phyloP scores from a whole-genome alignment of 2,888 invertebrate species.

The Drosophila siamana region DNA sequence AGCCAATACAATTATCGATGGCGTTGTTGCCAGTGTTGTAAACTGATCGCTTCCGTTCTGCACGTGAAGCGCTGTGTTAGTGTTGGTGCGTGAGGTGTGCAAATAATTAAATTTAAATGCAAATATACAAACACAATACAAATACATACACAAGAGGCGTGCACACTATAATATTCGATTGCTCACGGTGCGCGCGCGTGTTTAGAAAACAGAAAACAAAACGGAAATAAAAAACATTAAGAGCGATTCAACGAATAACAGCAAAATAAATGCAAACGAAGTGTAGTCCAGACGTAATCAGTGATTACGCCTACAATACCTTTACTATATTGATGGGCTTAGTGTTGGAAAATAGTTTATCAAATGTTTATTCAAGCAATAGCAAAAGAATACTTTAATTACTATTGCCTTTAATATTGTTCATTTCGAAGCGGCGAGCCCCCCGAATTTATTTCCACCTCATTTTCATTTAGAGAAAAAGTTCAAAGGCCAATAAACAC shows the following conservation, averaged over 20 bases:
- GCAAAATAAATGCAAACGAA: constrained; percentile 38
- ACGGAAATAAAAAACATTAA: constrained; percentile 41
- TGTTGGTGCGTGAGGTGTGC: constrained; percentile 43
- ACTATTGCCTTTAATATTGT: too few relatives aligned
- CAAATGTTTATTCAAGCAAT: background rate
- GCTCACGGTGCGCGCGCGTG: constrained; percentile 67
- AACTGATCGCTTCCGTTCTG: constrained; percentile 24
- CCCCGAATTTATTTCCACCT: constrained; percentile 36
- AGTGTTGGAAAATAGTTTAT: constrained; percentile 26
- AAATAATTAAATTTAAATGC: constrained; percentile 25
- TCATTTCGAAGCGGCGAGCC: constrained; percentile 39
- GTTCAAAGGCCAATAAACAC: constrained; percentile 71
- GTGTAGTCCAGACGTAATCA: constrained; percentile 47
- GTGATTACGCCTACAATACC: constrained; percentile 58
- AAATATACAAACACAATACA: background rate
- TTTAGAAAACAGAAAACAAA: constrained; percentile 71
- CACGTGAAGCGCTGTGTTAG: background rate
- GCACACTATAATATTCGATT: constrained; percentile 9
- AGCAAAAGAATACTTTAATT: background rate
- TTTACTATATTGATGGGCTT: background rate
- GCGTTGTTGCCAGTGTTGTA: constrained; percentile 42
- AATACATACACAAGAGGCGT: background rate
- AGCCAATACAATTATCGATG: constrained; percentile 26
- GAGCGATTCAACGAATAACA: constrained; percentile 36
- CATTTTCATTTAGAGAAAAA: constrained; percentile 39